Base-by-base conservation (phyloP, 2,797 vertebrate genomes). In the Synanceia verrucosa region DNA sequence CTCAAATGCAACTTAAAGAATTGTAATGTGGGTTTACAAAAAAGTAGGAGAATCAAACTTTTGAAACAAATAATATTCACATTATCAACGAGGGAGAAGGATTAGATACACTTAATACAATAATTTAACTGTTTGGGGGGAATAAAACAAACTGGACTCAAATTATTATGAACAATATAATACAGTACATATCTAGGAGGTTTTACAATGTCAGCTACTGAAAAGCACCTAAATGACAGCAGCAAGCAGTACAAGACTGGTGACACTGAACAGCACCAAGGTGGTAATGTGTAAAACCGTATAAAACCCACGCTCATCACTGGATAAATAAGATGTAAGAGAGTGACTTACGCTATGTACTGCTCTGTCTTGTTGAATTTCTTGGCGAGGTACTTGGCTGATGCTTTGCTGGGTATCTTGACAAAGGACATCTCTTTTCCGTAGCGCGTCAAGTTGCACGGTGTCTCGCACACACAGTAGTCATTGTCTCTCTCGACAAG, bases 311-410 rank as follows among this genome's bases (percentile, higher is more conserved):
- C 16, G 4, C 8, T 51, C 23, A 34, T 53, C 14, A 13, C 6
- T 36, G 29, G 43, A 63, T 23, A 26, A 65, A 72, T 18, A 6
- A 41, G 12, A 63, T 9, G 62, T 18, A 23, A 43, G 24, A 65
- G 43, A 3, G 36, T 18, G 29, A 93, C 82, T 94, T 86, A 98
- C 97, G 95, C 92, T 46, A 99, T 98, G 91, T 99, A 99, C 93
- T 98, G 96, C 85, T 99, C 97, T 0, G 97, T 97, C 83, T 97
- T 98, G 95, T 99, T 99, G 94, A 96, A 98, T 81, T 98, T 99
- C 94, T 98, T 98, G 83, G 97, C 97, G 60, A 99, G 92, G 86
- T 99, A 99, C 76, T 97, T 98, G 82, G 97, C 97, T 0, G 97
- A 99, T 1, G 97, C 97, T 79, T 98, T 99, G 94, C 97, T 99